phyloP scores from a whole-genome alignment of 2,113 vertebrate species.

The Herpailurus yagouaroundi region DNA sequence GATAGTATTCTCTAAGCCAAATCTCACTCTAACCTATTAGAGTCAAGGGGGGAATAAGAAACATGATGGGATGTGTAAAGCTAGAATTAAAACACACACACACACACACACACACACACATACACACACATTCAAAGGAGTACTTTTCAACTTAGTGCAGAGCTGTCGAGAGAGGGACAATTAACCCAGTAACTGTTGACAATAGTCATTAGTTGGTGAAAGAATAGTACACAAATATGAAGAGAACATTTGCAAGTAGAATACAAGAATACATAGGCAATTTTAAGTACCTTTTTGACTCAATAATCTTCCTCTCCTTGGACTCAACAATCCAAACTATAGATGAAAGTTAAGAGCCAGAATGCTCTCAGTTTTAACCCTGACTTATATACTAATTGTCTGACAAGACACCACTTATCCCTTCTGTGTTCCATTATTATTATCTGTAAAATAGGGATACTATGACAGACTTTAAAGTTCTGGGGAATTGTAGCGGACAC shows the following conservation, averaged over 20 bases:
- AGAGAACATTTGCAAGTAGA: background rate
- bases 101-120: background rate
- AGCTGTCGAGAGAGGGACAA: background rate
- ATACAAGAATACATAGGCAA: background rate
- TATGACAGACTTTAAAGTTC: background rate
- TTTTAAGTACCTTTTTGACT: background rate
- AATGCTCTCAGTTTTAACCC: conserved; percentile 1
- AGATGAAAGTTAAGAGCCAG: background rate
- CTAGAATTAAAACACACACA: background rate
- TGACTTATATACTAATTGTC: background rate
- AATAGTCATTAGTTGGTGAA: background rate
- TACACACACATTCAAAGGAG: background rate
- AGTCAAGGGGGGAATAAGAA: background rate
- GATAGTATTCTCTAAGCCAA: background rate
- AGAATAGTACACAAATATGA: background rate
- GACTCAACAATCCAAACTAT: background rate
- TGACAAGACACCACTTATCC: background rate
- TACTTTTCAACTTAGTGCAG: background rate
- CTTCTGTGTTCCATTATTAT: background rate
- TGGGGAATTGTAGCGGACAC: background rate
- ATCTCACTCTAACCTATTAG: background rate
- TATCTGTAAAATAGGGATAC: background rate
- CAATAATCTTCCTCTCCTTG: background rate
- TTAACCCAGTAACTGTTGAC: background rate
- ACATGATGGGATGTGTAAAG: background rate